phyloP scores from a whole-genome alignment of 1,140 invertebrate species.

The Drosophila littoralis region DNA sequence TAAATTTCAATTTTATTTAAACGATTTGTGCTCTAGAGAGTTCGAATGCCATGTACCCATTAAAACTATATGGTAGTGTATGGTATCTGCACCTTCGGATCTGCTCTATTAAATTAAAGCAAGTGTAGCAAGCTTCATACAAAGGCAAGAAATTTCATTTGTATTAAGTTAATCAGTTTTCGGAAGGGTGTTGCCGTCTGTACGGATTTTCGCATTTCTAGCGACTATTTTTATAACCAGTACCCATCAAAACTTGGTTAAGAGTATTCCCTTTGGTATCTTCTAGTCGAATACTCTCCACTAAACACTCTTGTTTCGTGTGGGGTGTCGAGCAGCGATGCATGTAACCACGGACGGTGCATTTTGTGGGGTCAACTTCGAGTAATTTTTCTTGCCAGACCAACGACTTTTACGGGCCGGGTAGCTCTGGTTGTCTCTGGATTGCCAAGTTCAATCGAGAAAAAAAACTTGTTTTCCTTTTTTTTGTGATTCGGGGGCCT shows the following conservation, averaged over 20 bases:
- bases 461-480: slow-evolving; percentile 5
- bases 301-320: not conserved
- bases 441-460: not conserved
- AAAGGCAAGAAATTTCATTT: too few species aligned
- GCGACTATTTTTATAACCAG: too few species aligned
- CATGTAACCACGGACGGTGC: slow-evolving; percentile 8
- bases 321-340: slow-evolving; percentile 9
- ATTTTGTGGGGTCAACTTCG: slow-evolving; percentile 4
- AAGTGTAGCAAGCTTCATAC: too few species aligned
- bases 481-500: not conserved
- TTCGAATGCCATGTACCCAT: too few species aligned
- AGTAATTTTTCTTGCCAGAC: not conserved
- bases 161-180: too few species aligned
- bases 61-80: too few species aligned
- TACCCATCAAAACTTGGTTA: too few species aligned
- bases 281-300: not conserved
- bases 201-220: too few species aligned
- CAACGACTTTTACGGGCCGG: not conserved
- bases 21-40: not conserved
- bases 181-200: too few species aligned
- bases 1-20: not conserved
- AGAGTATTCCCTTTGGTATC: not conserved
- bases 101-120: too few species aligned
- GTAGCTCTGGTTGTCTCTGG: slow-evolving; percentile 1
- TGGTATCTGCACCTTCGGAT: too few species aligned